A percentile compares a stretch with the other conserved stretches of the same genome.
Evolutionary conservation across 2,888 invertebrate species (phyloP).

Genomic region (Tachina fera): DNA sequence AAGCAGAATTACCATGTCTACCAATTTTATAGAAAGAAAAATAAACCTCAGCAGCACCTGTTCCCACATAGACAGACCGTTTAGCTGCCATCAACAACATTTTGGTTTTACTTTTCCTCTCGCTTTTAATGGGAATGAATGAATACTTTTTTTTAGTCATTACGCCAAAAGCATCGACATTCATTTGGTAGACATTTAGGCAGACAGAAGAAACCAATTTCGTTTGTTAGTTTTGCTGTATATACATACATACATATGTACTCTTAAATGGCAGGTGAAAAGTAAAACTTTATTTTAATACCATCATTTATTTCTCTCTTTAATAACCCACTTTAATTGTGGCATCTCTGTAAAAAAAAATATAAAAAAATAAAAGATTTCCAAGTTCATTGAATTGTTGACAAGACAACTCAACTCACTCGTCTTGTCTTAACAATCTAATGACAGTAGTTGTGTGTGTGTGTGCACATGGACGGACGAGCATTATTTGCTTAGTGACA

Average conservation of each 20-base stretch:
- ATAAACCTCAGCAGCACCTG: slow-evolving; percentile 30
- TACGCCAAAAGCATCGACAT: slow-evolving; percentile 47
- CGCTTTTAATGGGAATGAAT: slow-evolving; percentile 32
- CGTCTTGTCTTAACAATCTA: slow-evolving; percentile 43
- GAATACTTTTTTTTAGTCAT: slow-evolving; percentile 40
- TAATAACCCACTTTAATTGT: slow-evolving; percentile 65
- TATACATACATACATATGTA: no score
- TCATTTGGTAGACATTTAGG: slow-evolving; percentile 65
- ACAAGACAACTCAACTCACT: slow-evolving; percentile 49
- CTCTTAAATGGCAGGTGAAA: slow-evolving; percentile 64
- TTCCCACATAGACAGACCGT: not conserved
- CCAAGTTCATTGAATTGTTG: slow-evolving; percentile 66
- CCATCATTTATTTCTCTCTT: slow-evolving; percentile 50
- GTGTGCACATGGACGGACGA: not conserved
- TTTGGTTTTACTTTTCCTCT: slow-evolving; percentile 47
- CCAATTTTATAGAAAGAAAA: not conserved
- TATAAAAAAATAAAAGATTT: not conserved
- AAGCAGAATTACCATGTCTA: slow-evolving; percentile 4
- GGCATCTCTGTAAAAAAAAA: slow-evolving; percentile 35
- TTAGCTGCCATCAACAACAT: not conserved
- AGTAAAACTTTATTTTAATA: slow-evolving; percentile 62
- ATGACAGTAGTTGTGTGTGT: slow-evolving; percentile 45
- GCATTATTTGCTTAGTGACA: slow-evolving; percentile 64
- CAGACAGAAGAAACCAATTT: slow-evolving; percentile 59
- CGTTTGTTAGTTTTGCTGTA: slow-evolving; percentile 3